Conservation (phyloP, 2,113 vertebrate genomes). For the Limnothrissa miodon region DNA sequence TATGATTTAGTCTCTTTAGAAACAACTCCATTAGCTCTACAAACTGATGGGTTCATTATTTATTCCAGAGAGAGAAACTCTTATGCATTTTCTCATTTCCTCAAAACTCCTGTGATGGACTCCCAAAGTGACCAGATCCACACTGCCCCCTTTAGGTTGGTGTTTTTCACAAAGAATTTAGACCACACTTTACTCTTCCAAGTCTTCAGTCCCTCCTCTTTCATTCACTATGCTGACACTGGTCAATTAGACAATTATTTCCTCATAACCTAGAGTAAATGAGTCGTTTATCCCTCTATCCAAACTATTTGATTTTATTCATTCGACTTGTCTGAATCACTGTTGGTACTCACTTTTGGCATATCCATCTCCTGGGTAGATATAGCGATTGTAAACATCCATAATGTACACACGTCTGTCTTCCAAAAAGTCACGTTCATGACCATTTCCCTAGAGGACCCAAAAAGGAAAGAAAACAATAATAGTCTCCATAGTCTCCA, state of each 20-base stretch:
- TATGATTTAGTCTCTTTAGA: background rate
- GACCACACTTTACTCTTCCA: background rate
- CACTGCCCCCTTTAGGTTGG: constrained; percentile 48
- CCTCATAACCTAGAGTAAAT: background rate
- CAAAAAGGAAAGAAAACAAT: constrained; percentile 4
- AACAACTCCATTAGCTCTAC: background rate
- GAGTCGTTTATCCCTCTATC: background rate
- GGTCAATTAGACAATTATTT: background rate
- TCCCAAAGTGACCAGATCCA: constrained; percentile 14
- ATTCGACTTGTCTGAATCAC: background rate
- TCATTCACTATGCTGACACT: background rate
- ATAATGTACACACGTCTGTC: constrained; percentile 91
- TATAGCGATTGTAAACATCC: constrained; percentile 92
- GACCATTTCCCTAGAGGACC: constrained; percentile 86
- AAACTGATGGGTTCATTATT: background rate
- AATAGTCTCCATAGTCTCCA: background rate
- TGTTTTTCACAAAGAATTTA: background rate
- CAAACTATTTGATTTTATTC: background rate
- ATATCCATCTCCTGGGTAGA: constrained; percentile 86
- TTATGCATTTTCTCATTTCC: background rate
- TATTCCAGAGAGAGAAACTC: background rate
- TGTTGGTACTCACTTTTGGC: constrained; percentile 85
- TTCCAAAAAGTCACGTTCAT: constrained; percentile 91
- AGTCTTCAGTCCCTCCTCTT: background rate
- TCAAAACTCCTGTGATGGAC: background rate